These are phyloP conservation scores for Cecropterus lyciades DNA, from an alignment of 1,140 invertebrate genomes.

Conservation along the genomic window DNA sequence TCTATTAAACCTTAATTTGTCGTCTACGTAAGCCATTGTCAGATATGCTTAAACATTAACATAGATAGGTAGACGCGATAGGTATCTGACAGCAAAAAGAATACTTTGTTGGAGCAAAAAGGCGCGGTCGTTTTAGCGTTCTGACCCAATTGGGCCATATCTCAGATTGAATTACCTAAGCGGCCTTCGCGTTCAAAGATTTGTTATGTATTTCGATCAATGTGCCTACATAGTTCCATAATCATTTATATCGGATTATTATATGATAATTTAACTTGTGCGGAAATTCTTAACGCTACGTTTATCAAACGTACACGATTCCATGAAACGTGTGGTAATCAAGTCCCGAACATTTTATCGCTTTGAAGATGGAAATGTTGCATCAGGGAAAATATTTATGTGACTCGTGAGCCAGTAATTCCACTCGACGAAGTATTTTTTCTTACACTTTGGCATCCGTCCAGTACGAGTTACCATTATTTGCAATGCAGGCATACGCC, in stretches of 20 bases:
- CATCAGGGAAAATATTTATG: constrained; percentile 28
- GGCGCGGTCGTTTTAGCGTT: constrained; percentile 30
- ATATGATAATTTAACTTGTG: neutral
- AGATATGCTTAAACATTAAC: neutral
- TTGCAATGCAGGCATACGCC: constrained; percentile 68
- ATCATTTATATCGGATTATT: neutral
- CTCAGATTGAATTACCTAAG: constrained; percentile 32
- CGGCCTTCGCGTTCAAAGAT: constrained; percentile 32
- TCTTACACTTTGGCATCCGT: constrained; percentile 51
- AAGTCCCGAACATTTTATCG: constrained; percentile 14
- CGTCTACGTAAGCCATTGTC: neutral
- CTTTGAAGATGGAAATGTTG: constrained; percentile 25
- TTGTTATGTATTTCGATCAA: constrained; percentile 23
- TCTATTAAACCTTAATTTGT: neutral
- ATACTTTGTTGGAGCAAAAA: constrained; percentile 28
- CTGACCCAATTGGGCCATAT: constrained; percentile 32
- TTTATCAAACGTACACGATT: constrained; percentile 4
- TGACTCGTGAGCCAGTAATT: constrained; percentile 20
- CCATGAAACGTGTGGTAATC: constrained; percentile 15
- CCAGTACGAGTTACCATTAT: constrained; percentile 61
- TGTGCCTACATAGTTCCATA: constrained; percentile 7
- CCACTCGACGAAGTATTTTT: constrained; percentile 42
- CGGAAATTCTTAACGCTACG: neutral
- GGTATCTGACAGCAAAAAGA: constrained; percentile 5
- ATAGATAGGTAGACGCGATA: neutral